These are phyloP conservation scores for Cyprinodon diabolis DNA, from an alignment of 2,797 vertebrate species.

Conservation along the genomic window DNA sequence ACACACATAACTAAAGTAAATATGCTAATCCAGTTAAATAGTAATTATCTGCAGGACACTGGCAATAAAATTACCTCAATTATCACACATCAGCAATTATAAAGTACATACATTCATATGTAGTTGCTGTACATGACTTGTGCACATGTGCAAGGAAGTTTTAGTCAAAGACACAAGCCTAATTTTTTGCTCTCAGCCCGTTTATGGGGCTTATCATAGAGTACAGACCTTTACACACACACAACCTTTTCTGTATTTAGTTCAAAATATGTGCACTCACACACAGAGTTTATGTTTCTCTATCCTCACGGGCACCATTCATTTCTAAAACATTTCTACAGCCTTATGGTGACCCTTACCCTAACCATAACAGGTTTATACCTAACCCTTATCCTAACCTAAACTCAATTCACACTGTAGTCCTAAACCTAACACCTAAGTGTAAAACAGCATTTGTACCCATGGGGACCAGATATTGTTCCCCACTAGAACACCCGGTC, in stretches of 20 bases:
- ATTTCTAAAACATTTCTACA: no score
- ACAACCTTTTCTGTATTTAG: slow-evolving; percentile 5
- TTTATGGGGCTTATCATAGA: slow-evolving; percentile 26
- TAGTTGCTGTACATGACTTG: slow-evolving; percentile 11
- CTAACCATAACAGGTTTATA: no score
- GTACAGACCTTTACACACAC: slow-evolving; percentile 6
- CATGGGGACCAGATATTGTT: no score
- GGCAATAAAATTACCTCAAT: slow-evolving; percentile 34
- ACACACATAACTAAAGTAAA: slow-evolving; percentile 15
- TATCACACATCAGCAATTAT: slow-evolving; percentile 10
- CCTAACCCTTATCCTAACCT: no score
- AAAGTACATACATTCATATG: slow-evolving; percentile 26
- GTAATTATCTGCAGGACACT: slow-evolving; percentile 47
- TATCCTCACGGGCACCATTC: background rate
- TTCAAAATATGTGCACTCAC: slow-evolving; percentile 7
- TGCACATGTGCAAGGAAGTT: background rate
- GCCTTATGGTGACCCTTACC: no score
- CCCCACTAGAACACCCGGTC: no score
- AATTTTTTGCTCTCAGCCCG: slow-evolving; percentile 4
- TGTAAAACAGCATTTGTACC: no score
- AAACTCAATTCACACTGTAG: no score
- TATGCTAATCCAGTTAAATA: slow-evolving; percentile 54
- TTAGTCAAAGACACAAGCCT: slow-evolving; percentile 1
- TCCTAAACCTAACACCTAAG: no score
- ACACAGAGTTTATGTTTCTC: background rate